Base-by-base conservation (phyloP, 2,797 vertebrate species). In the Gymnocypris eckloni region DNA sequence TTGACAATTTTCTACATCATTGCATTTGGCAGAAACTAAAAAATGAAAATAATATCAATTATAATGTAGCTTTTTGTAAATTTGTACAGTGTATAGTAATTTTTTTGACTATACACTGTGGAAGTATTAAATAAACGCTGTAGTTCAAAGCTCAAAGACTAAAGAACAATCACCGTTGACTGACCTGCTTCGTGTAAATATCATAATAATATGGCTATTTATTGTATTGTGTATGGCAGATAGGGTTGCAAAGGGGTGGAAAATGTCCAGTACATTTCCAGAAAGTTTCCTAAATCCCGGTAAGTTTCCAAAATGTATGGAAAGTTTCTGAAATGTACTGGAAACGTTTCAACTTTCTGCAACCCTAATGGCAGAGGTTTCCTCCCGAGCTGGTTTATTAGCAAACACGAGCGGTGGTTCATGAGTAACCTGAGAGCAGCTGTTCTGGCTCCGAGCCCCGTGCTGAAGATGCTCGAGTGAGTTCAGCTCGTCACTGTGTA, bases 361-460 rank as follows among this genome's bases (percentile, higher is more conserved):
- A 33, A 33, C 28, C 28, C 28, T 33, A 33, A 33, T 33, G 28
- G 28, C 28, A 33, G 59, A 37, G 13, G 10, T 43, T 67, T 39
- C 2, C 18, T n/a, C 67, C 50, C 0, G 4, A 41, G 70, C 28
- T 64, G 2, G 11, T 71, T 70, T 69, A 33, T 70, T 48, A 71
- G 73, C 70, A 83, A 83, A 83, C 71, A 76, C 8, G 13, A 67
- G 59, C 28, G 3, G 45, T 41, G 33, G 71, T 76, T 83, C 45
- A 81, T 81, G 10, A 75, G 70, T 76, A 54, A 82, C 85, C 69
- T 37, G 79, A 43, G 28, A 70, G n/a, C 25, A 45, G 25, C 70
- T 48, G 25, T 48, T 67, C 64, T 52, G 16, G 39, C 43, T 67
- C 64, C 67, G 2, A 28, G 12, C 59, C 25, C 56, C 2, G 20